Percentiles rank a stretch among this genome's conserved stretches.
These are phyloP conservation scores for Amazona vittata DNA, from an alignment of 2,113 vertebrate genomes.

Conservation along the genomic window DNA sequence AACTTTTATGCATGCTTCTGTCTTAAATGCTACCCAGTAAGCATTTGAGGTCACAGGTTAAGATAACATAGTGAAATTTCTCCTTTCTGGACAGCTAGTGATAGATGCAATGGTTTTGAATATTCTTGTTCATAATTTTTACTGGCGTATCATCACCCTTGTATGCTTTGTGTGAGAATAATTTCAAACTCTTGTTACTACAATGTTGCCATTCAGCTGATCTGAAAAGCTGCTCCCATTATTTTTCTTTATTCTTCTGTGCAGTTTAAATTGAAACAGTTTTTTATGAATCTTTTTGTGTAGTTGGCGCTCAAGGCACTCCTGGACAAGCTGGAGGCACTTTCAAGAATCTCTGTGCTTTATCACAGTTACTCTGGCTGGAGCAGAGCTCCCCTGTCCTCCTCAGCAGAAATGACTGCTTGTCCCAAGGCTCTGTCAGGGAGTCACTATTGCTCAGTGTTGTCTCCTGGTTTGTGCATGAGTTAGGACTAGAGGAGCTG, in stretches of 20 bases:
- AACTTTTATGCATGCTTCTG: background rate
- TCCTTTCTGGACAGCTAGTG: background rate
- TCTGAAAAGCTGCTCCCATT: background rate
- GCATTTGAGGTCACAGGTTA: background rate
- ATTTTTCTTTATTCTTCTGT: background rate
- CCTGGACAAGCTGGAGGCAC: background rate
- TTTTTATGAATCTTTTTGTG: background rate
- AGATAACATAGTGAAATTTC: background rate
- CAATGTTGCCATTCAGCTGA: background rate
- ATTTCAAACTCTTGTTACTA: background rate
- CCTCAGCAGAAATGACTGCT: fast-evolving
- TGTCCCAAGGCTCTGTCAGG: background rate
- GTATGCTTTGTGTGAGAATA: background rate
- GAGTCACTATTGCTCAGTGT: background rate
- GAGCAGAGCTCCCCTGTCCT: background rate
- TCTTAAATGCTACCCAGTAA: background rate
- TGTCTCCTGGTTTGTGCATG: background rate
- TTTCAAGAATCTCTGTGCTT: background rate
- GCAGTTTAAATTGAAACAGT: background rate
- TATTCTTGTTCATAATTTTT: background rate
- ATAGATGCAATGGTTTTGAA: background rate
- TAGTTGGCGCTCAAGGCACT: background rate
- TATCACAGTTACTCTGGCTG: background rate
- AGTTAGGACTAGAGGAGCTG: background rate
- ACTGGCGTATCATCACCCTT: background rate